These are phyloP conservation scores for Tarsius wallacei DNA, from an alignment of 2,797 vertebrate genomes.

Conservation along the genomic window DNA sequence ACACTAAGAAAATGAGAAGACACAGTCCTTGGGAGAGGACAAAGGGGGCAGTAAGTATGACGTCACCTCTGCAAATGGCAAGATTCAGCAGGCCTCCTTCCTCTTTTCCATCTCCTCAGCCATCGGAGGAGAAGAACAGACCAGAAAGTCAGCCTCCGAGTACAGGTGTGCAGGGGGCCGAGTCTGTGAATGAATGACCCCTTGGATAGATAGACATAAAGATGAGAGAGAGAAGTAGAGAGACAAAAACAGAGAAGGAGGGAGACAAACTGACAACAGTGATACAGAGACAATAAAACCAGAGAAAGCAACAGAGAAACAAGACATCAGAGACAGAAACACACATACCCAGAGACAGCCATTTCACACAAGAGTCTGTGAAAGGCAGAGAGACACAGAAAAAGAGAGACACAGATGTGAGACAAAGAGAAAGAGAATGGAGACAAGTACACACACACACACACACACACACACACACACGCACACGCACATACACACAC, in stretches of 20 bases:
- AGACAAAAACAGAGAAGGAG: background rate
- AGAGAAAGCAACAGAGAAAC: background rate
- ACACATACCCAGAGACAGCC: background rate
- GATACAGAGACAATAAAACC: background rate
- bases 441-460: accelerated
- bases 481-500: background rate
- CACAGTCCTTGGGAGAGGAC: background rate
- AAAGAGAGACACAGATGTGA: background rate
- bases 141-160: background rate
- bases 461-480: background rate
- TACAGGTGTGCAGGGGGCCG: background rate
- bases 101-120: background rate
- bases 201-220: background rate
- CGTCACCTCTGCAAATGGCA: background rate
- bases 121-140: background rate
- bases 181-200: background rate
- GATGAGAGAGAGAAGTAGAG: background rate
- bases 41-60: background rate
- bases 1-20: conserved; percentile 13
- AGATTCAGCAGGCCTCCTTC: background rate
- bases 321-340: background rate
- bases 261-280: background rate
- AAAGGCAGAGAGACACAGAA: background rate
- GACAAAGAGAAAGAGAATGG: background rate
- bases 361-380: background rate